phyloP scores from a whole-genome alignment of 2,888 invertebrate genomes.

The Lasioglossum marginatum region DNA sequence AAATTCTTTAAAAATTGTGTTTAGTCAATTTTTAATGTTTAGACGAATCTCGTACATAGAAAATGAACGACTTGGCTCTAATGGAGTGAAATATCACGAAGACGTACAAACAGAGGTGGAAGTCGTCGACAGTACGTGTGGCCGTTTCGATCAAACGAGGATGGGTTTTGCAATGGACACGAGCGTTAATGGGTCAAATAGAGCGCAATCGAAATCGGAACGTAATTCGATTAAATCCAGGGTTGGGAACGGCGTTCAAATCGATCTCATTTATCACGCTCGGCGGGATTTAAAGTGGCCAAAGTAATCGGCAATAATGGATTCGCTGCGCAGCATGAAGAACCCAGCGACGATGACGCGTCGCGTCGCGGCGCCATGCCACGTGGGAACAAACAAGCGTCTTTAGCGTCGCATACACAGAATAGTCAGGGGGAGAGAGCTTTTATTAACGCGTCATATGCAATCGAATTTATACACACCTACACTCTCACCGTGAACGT shows the following conservation, averaged over 20 bases:
- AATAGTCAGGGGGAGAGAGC: not conserved
- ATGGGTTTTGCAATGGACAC: constrained; percentile 23
- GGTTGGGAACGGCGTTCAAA: constrained; percentile 9
- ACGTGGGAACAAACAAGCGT: constrained; percentile 29
- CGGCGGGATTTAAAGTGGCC: constrained; percentile 28
- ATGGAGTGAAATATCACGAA: not conserved
- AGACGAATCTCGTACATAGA: not conserved
- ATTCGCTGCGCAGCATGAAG: constrained; percentile 17
- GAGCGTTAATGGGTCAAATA: constrained; percentile 20
- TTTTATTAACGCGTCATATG: constrained; percentile 13
- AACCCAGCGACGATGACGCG: constrained; percentile 25
- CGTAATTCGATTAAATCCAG: constrained; percentile 41
- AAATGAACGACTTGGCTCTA: not conserved
- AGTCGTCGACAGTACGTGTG: not conserved
- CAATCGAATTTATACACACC: not conserved
- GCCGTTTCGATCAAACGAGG: not conserved
- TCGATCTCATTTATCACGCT: constrained; percentile 26
- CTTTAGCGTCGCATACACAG: not conserved
- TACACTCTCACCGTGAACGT: not conserved
- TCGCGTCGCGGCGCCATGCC: not conserved
- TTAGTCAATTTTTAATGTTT: not conserved
- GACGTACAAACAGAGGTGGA: not conserved
- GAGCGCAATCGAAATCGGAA: constrained; percentile 35
- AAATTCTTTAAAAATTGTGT: not conserved
- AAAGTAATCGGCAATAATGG: constrained; percentile 45